A percentile compares a stretch with the other conserved stretches of the same genome.
phyloP scores from a whole-genome alignment of 2,113 vertebrate species.

The Hippocampus guttulatus region DNA sequence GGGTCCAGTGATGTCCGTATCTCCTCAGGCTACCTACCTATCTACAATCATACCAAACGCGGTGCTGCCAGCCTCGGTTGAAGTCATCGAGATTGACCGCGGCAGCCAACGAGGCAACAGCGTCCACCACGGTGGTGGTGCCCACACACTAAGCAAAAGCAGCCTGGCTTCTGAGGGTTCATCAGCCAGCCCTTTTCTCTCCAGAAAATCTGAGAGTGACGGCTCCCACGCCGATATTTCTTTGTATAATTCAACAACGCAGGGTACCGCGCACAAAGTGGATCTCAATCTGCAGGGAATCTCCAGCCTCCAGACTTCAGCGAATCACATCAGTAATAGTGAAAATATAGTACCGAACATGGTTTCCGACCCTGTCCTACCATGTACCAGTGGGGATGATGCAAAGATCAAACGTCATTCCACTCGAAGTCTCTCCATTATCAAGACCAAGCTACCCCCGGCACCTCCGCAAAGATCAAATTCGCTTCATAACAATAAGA shows the following conservation, averaged over 20 bases:
- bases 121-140: conserved; percentile 52
- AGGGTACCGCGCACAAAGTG: conserved; percentile 29
- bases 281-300: conserved; percentile 24
- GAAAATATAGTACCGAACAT: conserved; percentile 25
- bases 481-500: conserved; percentile 79
- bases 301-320: conserved; percentile 54
- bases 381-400: conserved; percentile 62
- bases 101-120: conserved; percentile 43
- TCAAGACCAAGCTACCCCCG: conserved; percentile 83
- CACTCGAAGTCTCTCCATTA: conserved; percentile 79
- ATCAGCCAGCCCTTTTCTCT: conserved; percentile 76
- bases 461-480: conserved; percentile 83
- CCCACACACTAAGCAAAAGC: conserved; percentile 82
- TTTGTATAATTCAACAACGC: conserved; percentile 50
- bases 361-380: conserved; percentile 19
- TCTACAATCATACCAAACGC: conserved; percentile 97
- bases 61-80: conserved; percentile 83
- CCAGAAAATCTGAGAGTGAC: conserved; percentile 64
- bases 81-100: conserved; percentile 84
- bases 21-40: conserved; percentile 93
- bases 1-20: conserved; percentile 92
- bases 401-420: conserved; percentile 71
- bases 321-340: conserved; percentile 55
- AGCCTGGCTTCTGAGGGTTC: conserved; percentile 72
- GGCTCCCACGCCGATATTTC: conserved; percentile 56